These are phyloP conservation scores for Magallana nippona DNA, from an alignment of 2,888 invertebrate species.

Conservation along the genomic window DNA sequence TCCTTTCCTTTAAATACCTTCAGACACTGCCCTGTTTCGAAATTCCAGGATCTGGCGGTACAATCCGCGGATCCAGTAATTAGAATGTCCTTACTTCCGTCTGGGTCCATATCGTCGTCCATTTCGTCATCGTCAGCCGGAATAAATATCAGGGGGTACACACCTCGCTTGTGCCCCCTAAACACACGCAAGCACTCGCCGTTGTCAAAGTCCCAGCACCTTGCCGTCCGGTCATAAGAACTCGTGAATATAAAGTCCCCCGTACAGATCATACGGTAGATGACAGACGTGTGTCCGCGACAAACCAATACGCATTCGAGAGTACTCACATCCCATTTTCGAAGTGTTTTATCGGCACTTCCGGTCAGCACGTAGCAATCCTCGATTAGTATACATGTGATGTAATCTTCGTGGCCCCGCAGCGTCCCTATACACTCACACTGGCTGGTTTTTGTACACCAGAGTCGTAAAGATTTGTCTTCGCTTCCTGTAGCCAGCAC, in stretches of 20 bases:
- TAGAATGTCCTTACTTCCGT: constrained; percentile 76
- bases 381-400: constrained; percentile 80
- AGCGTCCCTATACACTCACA: constrained; percentile 81
- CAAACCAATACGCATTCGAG: constrained; percentile 81
- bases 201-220: constrained; percentile 81
- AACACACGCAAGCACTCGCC: constrained; percentile 79
- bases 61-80: constrained; percentile 80
- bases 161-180: constrained; percentile 81
- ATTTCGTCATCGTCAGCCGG: constrained; percentile 78
- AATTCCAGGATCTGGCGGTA: constrained; percentile 79
- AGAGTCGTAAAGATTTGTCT: constrained; percentile 81
- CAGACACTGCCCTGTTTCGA: constrained; percentile 78
- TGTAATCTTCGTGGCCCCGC: constrained; percentile 81
- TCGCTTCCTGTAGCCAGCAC: constrained; percentile 82
- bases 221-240: constrained; percentile 78
- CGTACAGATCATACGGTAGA: constrained; percentile 81
- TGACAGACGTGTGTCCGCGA: constrained; percentile 80
- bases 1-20: constrained; percentile 76
- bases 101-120: constrained; percentile 68
- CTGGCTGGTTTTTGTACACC: constrained; percentile 80
- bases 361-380: constrained; percentile 81
- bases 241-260: constrained; percentile 80
- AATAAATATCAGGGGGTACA: constrained; percentile 81
- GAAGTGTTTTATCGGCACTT: constrained; percentile 81
- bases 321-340: constrained; percentile 82